These are phyloP conservation scores for Ameiurus melas DNA, from an alignment of 2,113 vertebrate species.

Conservation along the genomic window DNA sequence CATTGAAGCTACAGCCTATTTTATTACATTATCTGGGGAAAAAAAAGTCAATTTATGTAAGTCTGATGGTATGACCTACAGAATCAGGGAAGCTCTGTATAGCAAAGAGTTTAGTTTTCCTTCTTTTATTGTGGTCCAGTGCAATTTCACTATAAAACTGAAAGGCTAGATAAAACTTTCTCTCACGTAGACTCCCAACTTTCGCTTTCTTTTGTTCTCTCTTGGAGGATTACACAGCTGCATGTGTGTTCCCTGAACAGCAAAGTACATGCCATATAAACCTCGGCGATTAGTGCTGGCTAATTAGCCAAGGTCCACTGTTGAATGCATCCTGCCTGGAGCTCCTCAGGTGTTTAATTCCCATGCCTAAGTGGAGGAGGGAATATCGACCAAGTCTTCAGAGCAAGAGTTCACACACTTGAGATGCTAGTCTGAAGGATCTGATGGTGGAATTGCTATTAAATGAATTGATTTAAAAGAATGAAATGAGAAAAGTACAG, in stretches of 20 bases:
- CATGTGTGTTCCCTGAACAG: background rate
- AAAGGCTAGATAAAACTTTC: background rate
- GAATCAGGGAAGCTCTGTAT: background rate
- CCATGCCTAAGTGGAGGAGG: background rate
- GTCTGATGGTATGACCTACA: background rate
- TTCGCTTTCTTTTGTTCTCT: background rate
- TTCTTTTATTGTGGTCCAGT: background rate
- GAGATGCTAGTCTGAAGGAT: background rate
- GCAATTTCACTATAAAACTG: background rate
- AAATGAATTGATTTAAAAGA: background rate
- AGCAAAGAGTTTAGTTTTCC: background rate
- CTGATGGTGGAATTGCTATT: background rate
- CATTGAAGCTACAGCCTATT: background rate
- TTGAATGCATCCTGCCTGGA: conserved; percentile 10
- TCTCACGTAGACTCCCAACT: background rate
- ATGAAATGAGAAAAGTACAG: background rate
- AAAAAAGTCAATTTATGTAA: background rate
- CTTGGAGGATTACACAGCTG: background rate
- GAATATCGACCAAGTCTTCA: background rate
- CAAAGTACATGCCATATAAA: background rate
- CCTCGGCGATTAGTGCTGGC: background rate
- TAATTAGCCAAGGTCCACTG: conserved; percentile 24
- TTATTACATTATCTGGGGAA: background rate
- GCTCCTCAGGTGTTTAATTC: background rate
- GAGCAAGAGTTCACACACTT: background rate